Evolutionary conservation across 2,113 vertebrate genomes (phyloP).

Genomic region (Tinamus guttatus): DNA sequence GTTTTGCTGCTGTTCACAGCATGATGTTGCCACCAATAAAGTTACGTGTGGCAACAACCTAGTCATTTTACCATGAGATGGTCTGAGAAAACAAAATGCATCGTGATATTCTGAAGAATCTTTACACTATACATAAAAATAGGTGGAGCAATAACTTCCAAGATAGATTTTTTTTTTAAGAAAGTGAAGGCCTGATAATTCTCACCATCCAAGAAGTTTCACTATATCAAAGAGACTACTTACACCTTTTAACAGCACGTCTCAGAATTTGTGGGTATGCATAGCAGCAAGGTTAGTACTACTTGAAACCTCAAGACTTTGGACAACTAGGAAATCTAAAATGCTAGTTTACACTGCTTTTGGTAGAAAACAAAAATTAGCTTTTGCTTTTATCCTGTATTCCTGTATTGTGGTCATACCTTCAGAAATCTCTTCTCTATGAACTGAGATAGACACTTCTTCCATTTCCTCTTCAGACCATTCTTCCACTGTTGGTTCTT

Average conservation of each 20-base stretch:
- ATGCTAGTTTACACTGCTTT: not conserved
- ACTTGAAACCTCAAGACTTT: not conserved
- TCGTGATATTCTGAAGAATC: not conserved
- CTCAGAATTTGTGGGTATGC: not conserved
- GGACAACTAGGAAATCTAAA: not conserved
- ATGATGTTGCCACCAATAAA: not conserved
- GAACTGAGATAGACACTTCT: constrained; percentile 70
- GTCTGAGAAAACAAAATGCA: not conserved
- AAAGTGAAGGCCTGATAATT: not conserved
- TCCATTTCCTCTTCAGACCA: constrained; percentile 78
- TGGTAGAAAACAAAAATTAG: not conserved
- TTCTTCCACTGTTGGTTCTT: constrained; percentile 72
- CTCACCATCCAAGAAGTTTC: not conserved
- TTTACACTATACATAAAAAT: not conserved
- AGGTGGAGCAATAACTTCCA: not conserved
- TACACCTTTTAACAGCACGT: not conserved
- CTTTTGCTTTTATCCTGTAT: not conserved
- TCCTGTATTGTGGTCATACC: constrained; percentile 59
- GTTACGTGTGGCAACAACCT: not conserved
- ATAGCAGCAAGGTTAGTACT: not conserved
- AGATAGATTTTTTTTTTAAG: not conserved
- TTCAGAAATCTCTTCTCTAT: constrained; percentile 77
- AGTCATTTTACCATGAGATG: not conserved
- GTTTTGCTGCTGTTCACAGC: not conserved
- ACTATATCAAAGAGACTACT: not conserved